Evolutionary conservation across 2,888 invertebrate genomes (phyloP).

Genomic region (Spodoptera exigua): DNA sequence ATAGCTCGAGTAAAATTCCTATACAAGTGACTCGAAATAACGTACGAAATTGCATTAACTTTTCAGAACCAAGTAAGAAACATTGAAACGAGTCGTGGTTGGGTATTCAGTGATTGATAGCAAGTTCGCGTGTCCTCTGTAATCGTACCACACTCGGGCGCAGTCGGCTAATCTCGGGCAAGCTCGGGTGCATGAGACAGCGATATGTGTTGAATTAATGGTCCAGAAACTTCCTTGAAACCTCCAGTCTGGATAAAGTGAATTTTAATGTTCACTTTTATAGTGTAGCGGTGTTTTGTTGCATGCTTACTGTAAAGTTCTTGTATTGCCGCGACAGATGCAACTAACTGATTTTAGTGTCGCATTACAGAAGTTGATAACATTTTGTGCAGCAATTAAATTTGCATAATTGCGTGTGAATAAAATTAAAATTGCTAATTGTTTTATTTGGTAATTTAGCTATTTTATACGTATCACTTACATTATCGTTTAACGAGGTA

Average conservation of each 20-base stretch:
- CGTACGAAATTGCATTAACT: constrained; percentile 42
- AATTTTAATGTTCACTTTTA: constrained; percentile 56
- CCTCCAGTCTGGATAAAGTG: constrained; percentile 42
- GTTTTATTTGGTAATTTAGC: too few relatives aligned
- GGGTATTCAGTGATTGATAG: constrained; percentile 70
- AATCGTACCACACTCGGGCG: constrained; percentile 55
- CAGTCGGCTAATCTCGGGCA: constrained; percentile 22
- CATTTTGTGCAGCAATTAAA: too few relatives aligned
- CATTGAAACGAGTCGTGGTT: constrained; percentile 33
- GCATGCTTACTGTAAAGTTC: not conserved
- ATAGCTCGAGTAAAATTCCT: constrained; percentile 12
- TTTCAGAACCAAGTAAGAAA: constrained; percentile 40
- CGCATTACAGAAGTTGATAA: not conserved
- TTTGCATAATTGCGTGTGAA: too few relatives aligned
- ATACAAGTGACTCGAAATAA: constrained; percentile 19
- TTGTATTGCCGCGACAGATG: constrained; percentile 6
- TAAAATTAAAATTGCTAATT: too few relatives aligned
- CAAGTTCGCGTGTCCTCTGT: constrained; percentile 62
- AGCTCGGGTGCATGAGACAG: constrained; percentile 51
- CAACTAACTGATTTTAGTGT: not conserved
- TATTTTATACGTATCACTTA: too few relatives aligned
- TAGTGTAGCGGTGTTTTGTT: constrained; percentile 18
- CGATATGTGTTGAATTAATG: constrained; percentile 56
- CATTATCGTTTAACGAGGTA: too few relatives aligned
- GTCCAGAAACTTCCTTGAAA: constrained; percentile 34